These are phyloP conservation scores for Ephydatia muelleri DNA, from an alignment of 37 sponge, comb jelly and placozoan species.

Conservation along the genomic window DNA sequence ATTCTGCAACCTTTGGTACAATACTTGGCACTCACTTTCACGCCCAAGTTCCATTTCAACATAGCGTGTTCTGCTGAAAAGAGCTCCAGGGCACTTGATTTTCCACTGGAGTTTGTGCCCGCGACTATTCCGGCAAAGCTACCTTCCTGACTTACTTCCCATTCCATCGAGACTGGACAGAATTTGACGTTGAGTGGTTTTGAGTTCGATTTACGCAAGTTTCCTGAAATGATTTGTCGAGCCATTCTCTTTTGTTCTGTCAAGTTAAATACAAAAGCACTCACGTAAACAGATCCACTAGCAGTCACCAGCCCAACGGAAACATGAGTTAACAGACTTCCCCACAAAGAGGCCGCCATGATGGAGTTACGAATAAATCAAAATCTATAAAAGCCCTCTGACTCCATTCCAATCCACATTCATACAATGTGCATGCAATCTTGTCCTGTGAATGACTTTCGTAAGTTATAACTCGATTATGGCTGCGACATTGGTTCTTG, in stretches of 20 bases:
- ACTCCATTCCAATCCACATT: no score
- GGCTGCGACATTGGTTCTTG: no score
- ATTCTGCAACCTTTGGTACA: neutral
- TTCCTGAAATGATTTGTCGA: conserved; percentile 1
- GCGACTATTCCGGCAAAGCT: no score
- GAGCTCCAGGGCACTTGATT: neutral
- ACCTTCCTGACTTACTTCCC: neutral
- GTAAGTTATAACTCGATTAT: no score
- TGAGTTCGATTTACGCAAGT: neutral
- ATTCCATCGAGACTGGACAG: neutral
- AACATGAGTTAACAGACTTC: no score
- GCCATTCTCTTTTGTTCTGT: neutral
- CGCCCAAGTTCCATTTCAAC: neutral
- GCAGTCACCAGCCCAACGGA: no score
- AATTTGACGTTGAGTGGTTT: neutral
- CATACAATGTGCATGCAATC: no score
- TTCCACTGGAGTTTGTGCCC: neutral
- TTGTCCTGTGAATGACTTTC: no score
- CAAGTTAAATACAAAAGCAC: neutral
- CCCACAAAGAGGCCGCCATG: no score
- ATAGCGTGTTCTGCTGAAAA: neutral
- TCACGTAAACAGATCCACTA: no score
- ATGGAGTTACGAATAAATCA: no score
- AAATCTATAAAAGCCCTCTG: no score
- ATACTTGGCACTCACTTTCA: neutral